A percentile compares a stretch with the other conserved stretches of the same genome.
These are phyloP conservation scores for Coracias cyanogaster DNA, from an alignment of 2,797 vertebrate genomes.

Conservation along the genomic window DNA sequence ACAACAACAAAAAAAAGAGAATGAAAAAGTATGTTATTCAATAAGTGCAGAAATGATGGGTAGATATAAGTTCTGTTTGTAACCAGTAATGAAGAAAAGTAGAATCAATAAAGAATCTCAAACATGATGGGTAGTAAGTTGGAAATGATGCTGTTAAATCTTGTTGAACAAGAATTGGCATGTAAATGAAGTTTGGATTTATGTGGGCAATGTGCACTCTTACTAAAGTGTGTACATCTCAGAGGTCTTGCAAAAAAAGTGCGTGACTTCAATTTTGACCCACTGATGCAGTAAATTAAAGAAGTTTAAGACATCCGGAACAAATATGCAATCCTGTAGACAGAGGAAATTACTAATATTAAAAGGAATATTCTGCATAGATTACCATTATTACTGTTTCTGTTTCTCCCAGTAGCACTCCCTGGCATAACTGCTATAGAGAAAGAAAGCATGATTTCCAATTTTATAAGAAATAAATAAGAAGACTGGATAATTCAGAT, in stretches of 20 bases:
- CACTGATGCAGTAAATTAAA: conserved; percentile 19
- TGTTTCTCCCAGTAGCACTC: background rate
- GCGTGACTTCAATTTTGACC: background rate
- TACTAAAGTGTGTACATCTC: background rate
- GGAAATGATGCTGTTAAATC: background rate
- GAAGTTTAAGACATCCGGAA: background rate
- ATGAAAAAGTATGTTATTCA: too few relatives aligned
- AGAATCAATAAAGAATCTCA: background rate
- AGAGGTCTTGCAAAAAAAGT: background rate
- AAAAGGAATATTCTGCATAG: background rate
- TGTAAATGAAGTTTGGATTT: background rate
- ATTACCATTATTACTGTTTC: background rate
- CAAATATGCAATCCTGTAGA: background rate
- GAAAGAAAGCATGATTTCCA: background rate
- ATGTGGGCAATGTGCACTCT: background rate
- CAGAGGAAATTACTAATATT: background rate
- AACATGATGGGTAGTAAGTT: background rate
- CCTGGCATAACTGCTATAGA: background rate
- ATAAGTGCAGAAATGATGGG: background rate
- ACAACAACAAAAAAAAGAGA: background rate
- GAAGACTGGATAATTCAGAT: background rate
- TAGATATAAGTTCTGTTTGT: background rate
- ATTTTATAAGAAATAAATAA: background rate
- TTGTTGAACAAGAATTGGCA: background rate
- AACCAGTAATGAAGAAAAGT: background rate